Conservation (phyloP, 2,113 vertebrate genomes). For the Cyanoliseus patagonus region DNA sequence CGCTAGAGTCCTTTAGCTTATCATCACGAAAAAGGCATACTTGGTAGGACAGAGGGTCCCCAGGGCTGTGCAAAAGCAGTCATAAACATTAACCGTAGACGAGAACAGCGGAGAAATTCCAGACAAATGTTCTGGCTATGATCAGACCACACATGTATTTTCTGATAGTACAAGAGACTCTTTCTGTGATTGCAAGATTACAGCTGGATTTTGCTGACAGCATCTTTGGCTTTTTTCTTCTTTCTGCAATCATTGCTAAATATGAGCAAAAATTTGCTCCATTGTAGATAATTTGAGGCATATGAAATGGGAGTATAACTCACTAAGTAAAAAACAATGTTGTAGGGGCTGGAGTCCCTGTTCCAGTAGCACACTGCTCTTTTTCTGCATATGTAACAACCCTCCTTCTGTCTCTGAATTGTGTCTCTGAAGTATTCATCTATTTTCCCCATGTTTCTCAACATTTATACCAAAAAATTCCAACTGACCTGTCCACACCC, state of each 20-base stretch:
- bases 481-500: rapidly evolving
- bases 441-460: background rate
- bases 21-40: constrained; percentile 3
- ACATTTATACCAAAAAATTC: background rate
- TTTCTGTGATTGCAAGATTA: constrained; percentile 19
- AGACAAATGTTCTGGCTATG: constrained; percentile 47
- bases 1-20: constrained; percentile 17
- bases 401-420: background rate
- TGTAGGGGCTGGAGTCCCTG: background rate
- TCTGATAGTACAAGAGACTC: background rate
- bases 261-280: constrained; percentile 1
- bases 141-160: constrained; percentile 14
- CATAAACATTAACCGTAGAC: constrained; percentile 50
- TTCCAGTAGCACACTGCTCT: background rate
- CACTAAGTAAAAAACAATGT: background rate
- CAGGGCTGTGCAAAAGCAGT: background rate
- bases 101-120: constrained; percentile 26
- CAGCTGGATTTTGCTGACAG: constrained; percentile 46
- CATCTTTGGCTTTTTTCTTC: background rate
- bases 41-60: background rate
- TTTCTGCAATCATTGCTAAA: background rate
- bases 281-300: background rate
- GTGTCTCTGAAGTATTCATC: background rate
- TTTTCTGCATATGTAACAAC: background rate
- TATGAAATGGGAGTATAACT: background rate